Evolutionary conservation across 2,888 invertebrate genomes (phyloP).

Genomic region (Salpingus planirostris): DNA sequence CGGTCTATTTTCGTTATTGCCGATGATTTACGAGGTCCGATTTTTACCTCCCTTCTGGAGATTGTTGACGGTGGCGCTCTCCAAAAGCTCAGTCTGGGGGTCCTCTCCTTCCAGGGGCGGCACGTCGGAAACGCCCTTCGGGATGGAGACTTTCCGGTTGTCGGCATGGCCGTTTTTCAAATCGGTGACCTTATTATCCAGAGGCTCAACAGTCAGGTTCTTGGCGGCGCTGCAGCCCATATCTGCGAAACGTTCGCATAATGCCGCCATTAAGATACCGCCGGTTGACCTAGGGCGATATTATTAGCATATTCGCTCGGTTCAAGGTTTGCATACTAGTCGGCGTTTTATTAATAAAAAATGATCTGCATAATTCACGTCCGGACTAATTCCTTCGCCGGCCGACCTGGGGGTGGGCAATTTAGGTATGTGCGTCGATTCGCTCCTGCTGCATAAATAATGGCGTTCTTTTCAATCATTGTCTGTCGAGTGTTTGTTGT

Average conservation of each 20-base stretch:
- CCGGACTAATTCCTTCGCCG: too few species aligned
- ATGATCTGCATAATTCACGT: too few species aligned
- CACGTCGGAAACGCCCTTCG: slow-evolving; percentile 23
- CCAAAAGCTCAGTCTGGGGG: slow-evolving; percentile 31
- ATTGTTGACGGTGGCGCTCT: slow-evolving; percentile 29
- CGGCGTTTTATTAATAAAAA: too few species aligned
- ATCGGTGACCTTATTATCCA: slow-evolving; percentile 23
- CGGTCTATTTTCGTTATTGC: too few species aligned
- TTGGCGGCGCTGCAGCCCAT: slow-evolving; percentile 39
- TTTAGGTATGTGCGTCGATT: too few species aligned
- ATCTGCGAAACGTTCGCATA: slow-evolving; percentile 14
- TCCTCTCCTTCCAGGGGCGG: slow-evolving; percentile 33
- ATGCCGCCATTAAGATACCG: too few species aligned
- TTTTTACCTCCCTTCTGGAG: slow-evolving; percentile 34
- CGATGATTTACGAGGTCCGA: too few species aligned
- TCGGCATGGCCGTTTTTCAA: slow-evolving; percentile 17
- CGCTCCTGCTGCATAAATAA: slow-evolving; percentile 11
- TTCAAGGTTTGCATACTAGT: slow-evolving; percentile 13
- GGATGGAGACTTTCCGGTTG: slow-evolving; percentile 24
- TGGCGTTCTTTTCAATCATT: slow-evolving; percentile 11
- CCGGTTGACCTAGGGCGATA: slow-evolving; percentile 1
- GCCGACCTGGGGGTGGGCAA: too few species aligned
- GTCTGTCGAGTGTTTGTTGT: slow-evolving; percentile 17
- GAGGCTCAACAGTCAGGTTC: slow-evolving; percentile 33
- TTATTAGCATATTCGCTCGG: slow-evolving; percentile 8